Evolutionary conservation across 2,888 invertebrate genomes (phyloP), one percentile per base, ranked within the genome.

Genomic region (Blera fallax): DNA sequence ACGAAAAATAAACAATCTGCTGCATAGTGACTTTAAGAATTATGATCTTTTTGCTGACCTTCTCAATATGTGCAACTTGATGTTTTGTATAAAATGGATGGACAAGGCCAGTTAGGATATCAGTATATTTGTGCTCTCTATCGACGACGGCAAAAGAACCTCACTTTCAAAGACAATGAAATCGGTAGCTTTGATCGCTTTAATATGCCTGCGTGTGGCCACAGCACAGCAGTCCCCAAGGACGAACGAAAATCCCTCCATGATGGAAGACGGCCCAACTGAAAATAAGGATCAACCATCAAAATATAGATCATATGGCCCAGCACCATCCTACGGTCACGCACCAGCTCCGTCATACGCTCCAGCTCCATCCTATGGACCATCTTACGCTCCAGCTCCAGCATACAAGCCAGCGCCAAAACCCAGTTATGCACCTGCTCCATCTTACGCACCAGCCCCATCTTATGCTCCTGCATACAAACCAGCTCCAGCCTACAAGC

Each of bases 71-170:
- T n/a, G 3, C 11, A 45, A 54, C 21, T 62, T 21, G 2, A 27
- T 84, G 64, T 52, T 74, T 80, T 7, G 69, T 84, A 84, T 84
- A 84, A 84, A 84, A 76, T 80, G 64, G 40, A 74, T 43, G 27
- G 32, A 7, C 80, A 65, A 70, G 64, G 69, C 69, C 84, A 84
- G 70, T 70, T 73, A 84, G 84, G 80, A 84, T 29, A 69, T 80
- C 80, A 84, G 84, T 84, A 8, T 27, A 56, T 24, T 69, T 43
- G 48, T 50, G 70, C 45, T 40, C 14, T 54, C 40, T 29, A 18
- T 45, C 10, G 54, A 21, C 54, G 18, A 32, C 34, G 50, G 18
- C 11, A n/a, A 24, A 50, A 27, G 16, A 45, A 64, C 29, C 16
- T 29, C 10, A 27, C 21, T 40, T 58, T 8, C 1, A 37, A 67